phyloP scores from a whole-genome alignment of 2,888 invertebrate genomes.

The Coleophora deauratella region DNA sequence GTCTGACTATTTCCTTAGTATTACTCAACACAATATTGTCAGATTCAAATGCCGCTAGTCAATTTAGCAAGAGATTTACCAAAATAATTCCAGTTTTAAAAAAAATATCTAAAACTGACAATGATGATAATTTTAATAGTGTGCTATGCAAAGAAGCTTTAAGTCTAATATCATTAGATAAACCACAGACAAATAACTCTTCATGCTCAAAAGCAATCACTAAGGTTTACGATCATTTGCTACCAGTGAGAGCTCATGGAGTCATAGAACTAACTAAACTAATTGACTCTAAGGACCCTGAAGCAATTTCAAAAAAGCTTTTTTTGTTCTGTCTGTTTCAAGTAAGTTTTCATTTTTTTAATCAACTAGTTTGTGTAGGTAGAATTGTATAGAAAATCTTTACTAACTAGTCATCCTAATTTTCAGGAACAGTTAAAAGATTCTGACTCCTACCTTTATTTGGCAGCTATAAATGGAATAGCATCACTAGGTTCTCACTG shows the following conservation, averaged over 20 bases:
- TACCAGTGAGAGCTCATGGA: conserved; percentile 89
- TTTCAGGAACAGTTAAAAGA: conserved; percentile 82
- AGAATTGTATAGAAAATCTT: background rate
- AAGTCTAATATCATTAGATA: conserved; percentile 33
- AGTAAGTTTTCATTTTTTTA: conserved; percentile 69
- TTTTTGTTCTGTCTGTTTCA: conserved; percentile 81
- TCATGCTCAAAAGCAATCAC: conserved; percentile 77
- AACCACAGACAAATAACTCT: conserved; percentile 29
- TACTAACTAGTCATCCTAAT: conserved; percentile 8
- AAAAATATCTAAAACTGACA: conserved; percentile 29
- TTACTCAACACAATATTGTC: conserved; percentile 54
- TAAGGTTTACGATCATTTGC: conserved; percentile 79
- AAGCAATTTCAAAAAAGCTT: conserved; percentile 77
- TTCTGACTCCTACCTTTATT: conserved; percentile 87
- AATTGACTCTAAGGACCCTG: conserved; percentile 77
- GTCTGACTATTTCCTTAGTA: conserved; percentile 52
- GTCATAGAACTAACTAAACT: conserved; percentile 81
- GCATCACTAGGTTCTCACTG: conserved; percentile 78
- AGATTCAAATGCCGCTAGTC: conserved; percentile 28
- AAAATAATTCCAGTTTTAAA: conserved; percentile 39
- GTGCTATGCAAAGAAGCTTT: conserved; percentile 51
- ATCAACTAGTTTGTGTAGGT: background rate
- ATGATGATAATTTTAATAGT: conserved; percentile 32
- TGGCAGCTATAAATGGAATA: conserved; percentile 84
- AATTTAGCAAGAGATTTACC: conserved; percentile 30